Evolutionary conservation across 2,113 vertebrate genomes (phyloP).

Genomic region (Sakesphorus luctuosus): DNA sequence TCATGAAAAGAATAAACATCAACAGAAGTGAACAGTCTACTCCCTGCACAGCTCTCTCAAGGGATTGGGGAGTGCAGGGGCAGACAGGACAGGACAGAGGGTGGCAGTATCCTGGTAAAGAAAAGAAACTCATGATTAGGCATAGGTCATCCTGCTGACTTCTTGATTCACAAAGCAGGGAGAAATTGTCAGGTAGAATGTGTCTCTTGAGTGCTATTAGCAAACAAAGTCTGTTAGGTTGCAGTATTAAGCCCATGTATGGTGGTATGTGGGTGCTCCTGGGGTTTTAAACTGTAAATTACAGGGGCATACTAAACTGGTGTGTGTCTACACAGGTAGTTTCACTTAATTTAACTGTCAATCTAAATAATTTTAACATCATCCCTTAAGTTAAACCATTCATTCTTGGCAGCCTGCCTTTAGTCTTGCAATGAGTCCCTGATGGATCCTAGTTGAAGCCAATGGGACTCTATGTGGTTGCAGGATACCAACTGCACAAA

Average conservation of each 20-base stretch:
- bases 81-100: neutral
- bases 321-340: slow-evolving; percentile 43
- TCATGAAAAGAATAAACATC: neutral
- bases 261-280: neutral
- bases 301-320: slow-evolving; percentile 1
- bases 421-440: slow-evolving; percentile 23
- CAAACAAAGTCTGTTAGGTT: slow-evolving; percentile 39
- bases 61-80: neutral
- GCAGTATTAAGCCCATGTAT: neutral
- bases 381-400: slow-evolving; percentile 35
- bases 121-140: neutral
- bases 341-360: slow-evolving; percentile 65
- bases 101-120: neutral
- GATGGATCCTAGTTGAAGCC: neutral
- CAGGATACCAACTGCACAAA: neutral
- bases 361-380: slow-evolving; percentile 58
- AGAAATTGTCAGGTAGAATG: neutral
- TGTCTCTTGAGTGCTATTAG: neutral
- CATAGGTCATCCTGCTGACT: neutral
- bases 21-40: neutral
- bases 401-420: slow-evolving; percentile 29
- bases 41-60: neutral
- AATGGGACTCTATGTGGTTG: neutral
- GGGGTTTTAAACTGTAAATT: slow-evolving; percentile 37
- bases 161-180: neutral